These are phyloP conservation scores for Callimorpha dominula DNA, from an alignment of 2,888 invertebrate species.

Conservation along the genomic window DNA sequence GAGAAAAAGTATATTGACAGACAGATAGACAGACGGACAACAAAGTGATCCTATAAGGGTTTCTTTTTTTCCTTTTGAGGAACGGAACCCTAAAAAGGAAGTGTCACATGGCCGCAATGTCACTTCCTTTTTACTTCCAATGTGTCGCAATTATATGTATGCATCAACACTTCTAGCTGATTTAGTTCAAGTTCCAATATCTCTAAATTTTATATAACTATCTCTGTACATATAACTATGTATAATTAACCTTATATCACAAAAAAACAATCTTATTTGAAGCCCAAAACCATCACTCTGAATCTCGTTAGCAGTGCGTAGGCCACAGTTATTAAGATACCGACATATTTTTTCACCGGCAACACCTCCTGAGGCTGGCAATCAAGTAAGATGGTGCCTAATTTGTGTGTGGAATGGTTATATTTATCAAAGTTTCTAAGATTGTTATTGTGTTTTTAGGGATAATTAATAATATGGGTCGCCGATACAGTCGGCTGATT, in stretches of 20 bases:
- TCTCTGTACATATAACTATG: neutral
- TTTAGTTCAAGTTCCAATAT: neutral
- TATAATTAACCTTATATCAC: constrained; percentile 2
- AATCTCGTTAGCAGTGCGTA: constrained; percentile 41
- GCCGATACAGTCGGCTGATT: too few species aligned
- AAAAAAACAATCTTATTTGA: constrained; percentile 9
- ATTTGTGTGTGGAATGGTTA: constrained; percentile 4
- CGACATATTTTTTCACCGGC: constrained; percentile 22
- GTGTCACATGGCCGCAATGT: too few species aligned
- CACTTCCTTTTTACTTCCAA: too few species aligned
- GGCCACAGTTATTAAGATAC: constrained; percentile 27
- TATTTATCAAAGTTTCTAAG: neutral
- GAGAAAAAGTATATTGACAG: too few species aligned
- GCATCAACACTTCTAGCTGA: neutral
- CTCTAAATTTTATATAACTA: neutral
- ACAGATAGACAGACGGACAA: too few species aligned
- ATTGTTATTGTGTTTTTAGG: neutral
- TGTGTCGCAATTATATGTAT: too few species aligned
- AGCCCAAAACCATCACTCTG: constrained; percentile 23
- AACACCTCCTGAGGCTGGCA: constrained; percentile 42
- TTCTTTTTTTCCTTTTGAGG: too few species aligned
- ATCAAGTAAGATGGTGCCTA: constrained; percentile 37
- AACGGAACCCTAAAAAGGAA: too few species aligned
- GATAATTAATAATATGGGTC: too few species aligned
- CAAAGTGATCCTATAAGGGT: too few species aligned